Base-by-base conservation (phyloP, 2,888 invertebrate genomes). In the Drymonia ruficornis region DNA sequence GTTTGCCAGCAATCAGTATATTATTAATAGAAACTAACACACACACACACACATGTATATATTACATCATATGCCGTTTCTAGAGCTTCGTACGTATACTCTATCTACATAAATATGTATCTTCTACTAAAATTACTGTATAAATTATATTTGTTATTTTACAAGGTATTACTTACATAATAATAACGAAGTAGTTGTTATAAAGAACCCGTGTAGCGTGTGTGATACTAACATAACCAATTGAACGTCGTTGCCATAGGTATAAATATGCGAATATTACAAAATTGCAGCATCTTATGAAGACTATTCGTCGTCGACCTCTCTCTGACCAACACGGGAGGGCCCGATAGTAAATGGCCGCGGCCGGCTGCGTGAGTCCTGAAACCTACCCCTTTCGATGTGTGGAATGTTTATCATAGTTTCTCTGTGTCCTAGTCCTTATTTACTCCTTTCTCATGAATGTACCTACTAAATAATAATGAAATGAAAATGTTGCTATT, bases 291-390 rank as follows among this genome's bases (percentile, higher is more conserved):
- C 94, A 93, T 94, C 95, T 89, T 94, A 93, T 93, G 95, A 95
- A 93, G 95, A 94, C 91, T 95, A 94, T 93, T 95, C 95, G 84
- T 95, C 95, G 88, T 95, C 95, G 87, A 95, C 95, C 77, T 95
- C 95, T 89, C 94, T 95, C 91, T 95, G 95, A 94, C 92, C 89
- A 78, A 74, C 84, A 78, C 85, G 86, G 90, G 91, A 89, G 85
- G 85, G 89, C 88, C 90, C 89, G 86, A 86, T 84, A 82, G 79
- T 84, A 78, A 76, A 79, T 77, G 89, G 87, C 82, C 87, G 80
- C 71, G 88, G 76, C 70, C 81, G 87, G 87, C 90, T 87, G 86
- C 86, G 92, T 92, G 92, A 91, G 92, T 91, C 84, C 88, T 82
- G 73, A 70, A 72, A 67, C 65, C 83, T 81, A 80, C 83, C 86